Conservation (phyloP, 2,797 vertebrate species). For the Mustela erminea region DNA sequence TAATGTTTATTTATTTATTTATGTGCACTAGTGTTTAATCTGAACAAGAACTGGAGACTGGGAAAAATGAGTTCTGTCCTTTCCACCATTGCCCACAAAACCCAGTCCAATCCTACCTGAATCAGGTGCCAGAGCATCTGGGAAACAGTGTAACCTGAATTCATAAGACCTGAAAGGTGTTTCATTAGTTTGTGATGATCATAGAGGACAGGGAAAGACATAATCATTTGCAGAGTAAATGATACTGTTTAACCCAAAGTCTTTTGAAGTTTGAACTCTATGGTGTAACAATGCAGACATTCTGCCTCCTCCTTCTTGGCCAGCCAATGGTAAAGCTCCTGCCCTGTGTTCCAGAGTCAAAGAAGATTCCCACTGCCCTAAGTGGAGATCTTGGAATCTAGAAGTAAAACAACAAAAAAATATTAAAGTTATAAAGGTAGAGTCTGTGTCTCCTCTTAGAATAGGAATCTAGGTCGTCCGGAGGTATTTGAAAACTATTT, state of each 20-base stretch:
- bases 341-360: conserved; percentile 50
- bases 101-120: conserved; percentile 65
- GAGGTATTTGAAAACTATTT: conserved; percentile 37
- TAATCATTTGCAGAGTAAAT: conserved; percentile 50
- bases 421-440: background rate
- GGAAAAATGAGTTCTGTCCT: conserved; percentile 17
- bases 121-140: background rate
- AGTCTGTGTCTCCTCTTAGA: conserved; percentile 1
- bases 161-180: conserved; percentile 31
- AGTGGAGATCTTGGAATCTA: conserved; percentile 30
- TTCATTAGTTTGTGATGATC: conserved; percentile 60
- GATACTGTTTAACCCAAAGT: conserved; percentile 53
- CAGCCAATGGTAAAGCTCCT: conserved; percentile 58
- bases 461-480: conserved; percentile 25
- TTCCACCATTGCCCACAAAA: conserved; percentile 29
- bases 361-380: conserved; percentile 29
- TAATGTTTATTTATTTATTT: conserved; percentile 54
- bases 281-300: conserved; percentile 72
- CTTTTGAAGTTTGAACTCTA: conserved; percentile 54
- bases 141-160: conserved; percentile 58
- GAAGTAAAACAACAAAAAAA: conserved; percentile 63
- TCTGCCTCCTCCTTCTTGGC: conserved; percentile 39
- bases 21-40: conserved; percentile 7
- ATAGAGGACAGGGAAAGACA: conserved; percentile 27
- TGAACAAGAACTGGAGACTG: background rate